Evolutionary conservation across 2,113 vertebrate species (phyloP).

Genomic region (Herpetotheres cachinnans): DNA sequence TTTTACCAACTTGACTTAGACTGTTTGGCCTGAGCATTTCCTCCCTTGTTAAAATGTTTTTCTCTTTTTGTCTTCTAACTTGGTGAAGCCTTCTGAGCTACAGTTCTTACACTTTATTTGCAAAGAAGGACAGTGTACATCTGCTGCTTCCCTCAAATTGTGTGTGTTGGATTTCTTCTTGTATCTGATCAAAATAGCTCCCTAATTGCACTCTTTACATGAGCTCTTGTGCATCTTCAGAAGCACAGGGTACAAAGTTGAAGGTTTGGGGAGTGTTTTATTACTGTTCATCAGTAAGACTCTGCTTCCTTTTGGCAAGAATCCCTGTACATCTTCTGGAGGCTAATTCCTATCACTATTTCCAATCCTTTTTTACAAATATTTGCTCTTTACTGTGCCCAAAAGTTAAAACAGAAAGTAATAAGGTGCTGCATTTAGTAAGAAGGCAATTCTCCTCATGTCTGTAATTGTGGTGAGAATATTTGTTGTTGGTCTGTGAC

Average conservation of each 20-base stretch:
- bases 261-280: constrained; percentile 13
- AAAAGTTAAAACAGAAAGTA: neutral
- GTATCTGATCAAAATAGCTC: neutral
- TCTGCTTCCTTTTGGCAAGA: constrained; percentile 13
- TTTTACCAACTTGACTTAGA: neutral
- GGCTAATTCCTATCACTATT: neutral
- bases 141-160: neutral
- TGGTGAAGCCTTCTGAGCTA: neutral
- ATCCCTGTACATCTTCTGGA: neutral
- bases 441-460: neutral
- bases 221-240: neutral
- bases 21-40: neutral
- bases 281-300: neutral
- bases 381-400: neutral
- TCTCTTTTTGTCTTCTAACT: neutral
- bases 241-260: neutral
- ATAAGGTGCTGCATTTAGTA: neutral
- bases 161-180: neutral
- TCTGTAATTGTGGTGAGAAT: neutral
- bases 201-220: neutral
- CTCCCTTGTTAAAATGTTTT: neutral
- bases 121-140: neutral
- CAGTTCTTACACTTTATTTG: neutral
- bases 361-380: constrained; percentile 19
- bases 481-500: neutral